Percentiles rank a stretch among this genome's conserved stretches.
phyloP scores from a whole-genome alignment of 2,888 invertebrate genomes.

The Cerceris rybyensis region DNA sequence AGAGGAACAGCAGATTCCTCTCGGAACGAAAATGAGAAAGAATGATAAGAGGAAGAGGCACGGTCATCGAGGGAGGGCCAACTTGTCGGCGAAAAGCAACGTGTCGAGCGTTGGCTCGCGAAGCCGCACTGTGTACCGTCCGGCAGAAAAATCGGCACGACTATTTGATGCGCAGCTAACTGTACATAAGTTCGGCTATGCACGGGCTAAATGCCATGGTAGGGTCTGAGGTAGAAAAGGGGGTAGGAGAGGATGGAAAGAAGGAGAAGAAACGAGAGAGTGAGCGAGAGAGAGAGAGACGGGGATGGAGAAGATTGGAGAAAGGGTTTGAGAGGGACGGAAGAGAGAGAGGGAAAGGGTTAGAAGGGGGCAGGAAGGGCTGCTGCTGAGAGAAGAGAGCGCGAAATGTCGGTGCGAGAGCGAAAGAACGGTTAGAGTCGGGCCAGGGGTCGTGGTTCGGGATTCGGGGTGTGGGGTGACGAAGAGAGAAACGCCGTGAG shows the following conservation, averaged over 20 bases:
- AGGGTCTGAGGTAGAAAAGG: slow-evolving; percentile 58
- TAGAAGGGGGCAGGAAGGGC: slow-evolving; percentile 47
- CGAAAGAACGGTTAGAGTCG: slow-evolving; percentile 31
- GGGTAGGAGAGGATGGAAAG: slow-evolving; percentile 57
- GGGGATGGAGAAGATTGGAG: slow-evolving; percentile 22
- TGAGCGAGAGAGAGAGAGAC: background rate
- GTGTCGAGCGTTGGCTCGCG: background rate
- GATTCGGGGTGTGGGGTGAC: slow-evolving; percentile 52
- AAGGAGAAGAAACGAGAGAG: slow-evolving; percentile 37
- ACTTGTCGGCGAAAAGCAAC: no score
- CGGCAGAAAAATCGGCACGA: slow-evolving; percentile 69
- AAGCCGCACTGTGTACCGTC: slow-evolving; percentile 15
- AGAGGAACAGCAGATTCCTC: no score
- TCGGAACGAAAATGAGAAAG: no score
- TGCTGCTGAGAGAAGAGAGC: slow-evolving; percentile 34
- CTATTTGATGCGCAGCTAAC: slow-evolving; percentile 76
- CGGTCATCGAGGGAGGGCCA: no score
- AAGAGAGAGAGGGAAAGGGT: slow-evolving; percentile 40
- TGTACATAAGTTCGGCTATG: slow-evolving; percentile 79
- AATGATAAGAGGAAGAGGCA: no score
- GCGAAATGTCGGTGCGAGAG: slow-evolving; percentile 33
- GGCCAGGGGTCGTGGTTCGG: slow-evolving; percentile 34
- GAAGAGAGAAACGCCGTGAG: slow-evolving; percentile 45
- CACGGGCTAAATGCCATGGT: slow-evolving; percentile 74
- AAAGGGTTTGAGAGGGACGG: slow-evolving; percentile 47